Evolutionary conservation across 2,113 vertebrate genomes (phyloP), one percentile per base, ranked within the genome.

Genomic region (Butastur rufipennis): DNA sequence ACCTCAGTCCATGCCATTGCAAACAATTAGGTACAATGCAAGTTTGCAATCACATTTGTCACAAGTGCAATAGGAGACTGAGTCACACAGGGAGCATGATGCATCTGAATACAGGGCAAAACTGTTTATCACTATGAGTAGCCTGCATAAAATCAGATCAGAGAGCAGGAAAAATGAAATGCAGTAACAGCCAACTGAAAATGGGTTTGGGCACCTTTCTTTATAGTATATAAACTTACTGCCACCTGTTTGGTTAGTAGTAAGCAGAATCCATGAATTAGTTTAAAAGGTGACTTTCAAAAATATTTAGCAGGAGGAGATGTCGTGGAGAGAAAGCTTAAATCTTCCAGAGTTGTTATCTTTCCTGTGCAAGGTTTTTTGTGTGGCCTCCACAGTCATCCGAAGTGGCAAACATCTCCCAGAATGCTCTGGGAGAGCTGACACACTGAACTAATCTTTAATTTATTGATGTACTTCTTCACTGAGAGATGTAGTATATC

Each of bases 361-460:
- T 83, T 80, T 85, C 72, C 86, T 70, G 42, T n/a, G 48, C 2
- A 21, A 97, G 74, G 86, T 72, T 55, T 55, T 75, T 89, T 97
- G 82, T 34, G 12, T 88, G 93, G 96, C 91, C 97, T 96, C 93
- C 68, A 87, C 10, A n/a, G 56, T 78, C 88, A 70, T 79, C 91
- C 62, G 29, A 84, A 97, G 94, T 63, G 88, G 93, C 79, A 95
- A 96, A 90, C 29, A 14, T 90, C 94, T 96, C 97, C 98, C 97
- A 93, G 91, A 95, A 95, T 96, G 94, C 93, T 97, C 67, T 77
- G 77, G 73, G 67, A 97, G 88, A 95, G 84, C 96, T 96, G 97
- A 96, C 95, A 97, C 48, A 43, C 90, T 85, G 95, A 97, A 97
- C 97, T 97, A 91, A 98, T 97, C 98, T 98, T 98, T 98, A 98